Evolutionary conservation across 2,113 vertebrate genomes (phyloP), one percentile per base, ranked within the genome.

Genomic region (Dromiciops gliroides): DNA sequence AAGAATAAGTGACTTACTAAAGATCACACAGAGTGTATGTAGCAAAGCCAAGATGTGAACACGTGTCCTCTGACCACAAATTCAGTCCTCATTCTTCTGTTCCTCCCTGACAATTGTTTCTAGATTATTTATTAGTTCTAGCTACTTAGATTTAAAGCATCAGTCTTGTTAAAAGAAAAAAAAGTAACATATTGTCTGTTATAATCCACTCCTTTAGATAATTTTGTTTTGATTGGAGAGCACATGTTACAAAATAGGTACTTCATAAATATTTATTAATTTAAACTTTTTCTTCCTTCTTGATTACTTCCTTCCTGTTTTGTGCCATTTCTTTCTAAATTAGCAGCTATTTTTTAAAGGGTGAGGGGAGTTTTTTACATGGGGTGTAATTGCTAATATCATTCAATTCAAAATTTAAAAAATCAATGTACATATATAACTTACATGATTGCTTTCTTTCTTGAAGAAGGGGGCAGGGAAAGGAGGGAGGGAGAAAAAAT

Each of bases 321-420:
- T 51, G 51, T 11, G 11, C 0, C 51, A 51, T 51, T 51, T 51
- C 51, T 51, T 51, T 51, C 51, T 51, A 51, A 51, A 51, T 22
- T 6, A 51, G 3, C 22, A 51, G 51, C 26, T 26, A 25, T 60
- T 52, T 89, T 60, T 91, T 50, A 50, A 47, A 31, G 47, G 12
- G 9, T 0, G 8, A 14, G 3, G 14, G 25, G 37, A 22, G 12
- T n/a, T 26, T 14, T 3, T 31, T 90, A 52, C 0, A 2, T 11
- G 89, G 3, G 16, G 8, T 48, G 60, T 22, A 50, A 11, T 50
- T 0, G 44, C 5, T 67, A 95, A 67, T 92, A 1, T 51, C 51
- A 51, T 51, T 51, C 22, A 51, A 23, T 23, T 51, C 24, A 51
- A 23, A 51, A 51, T 23, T n/a, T n/a, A 23, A 23, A 51, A 51